Evolutionary conservation across 2,888 invertebrate genomes (phyloP).

Genomic region (Baccha elongata): DNA sequence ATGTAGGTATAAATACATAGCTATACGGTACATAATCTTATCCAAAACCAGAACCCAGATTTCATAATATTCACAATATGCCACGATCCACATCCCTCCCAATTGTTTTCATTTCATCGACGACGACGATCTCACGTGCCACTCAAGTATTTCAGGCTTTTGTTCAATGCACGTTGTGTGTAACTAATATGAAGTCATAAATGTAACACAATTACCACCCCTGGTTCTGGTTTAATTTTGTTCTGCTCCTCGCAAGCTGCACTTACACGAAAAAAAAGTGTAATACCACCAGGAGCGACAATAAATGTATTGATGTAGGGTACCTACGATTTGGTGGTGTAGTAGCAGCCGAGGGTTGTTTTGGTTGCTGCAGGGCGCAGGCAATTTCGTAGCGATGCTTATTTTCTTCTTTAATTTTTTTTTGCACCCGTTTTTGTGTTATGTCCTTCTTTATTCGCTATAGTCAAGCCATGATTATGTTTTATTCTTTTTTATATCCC

Average conservation of each 20-base stretch:
- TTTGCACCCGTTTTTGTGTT: constrained; percentile 28
- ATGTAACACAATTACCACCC: constrained; percentile 73
- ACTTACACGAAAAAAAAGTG: constrained; percentile 26
- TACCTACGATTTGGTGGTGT: constrained; percentile 22
- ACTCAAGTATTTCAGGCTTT: constrained; percentile 54
- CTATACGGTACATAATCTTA: too few species aligned
- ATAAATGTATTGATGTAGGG: too few species aligned
- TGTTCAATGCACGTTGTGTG: constrained; percentile 64
- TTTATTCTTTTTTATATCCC: constrained; percentile 33
- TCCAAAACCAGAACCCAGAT: constrained; percentile 34
- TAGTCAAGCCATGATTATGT: constrained; percentile 54
- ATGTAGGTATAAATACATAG: neutral
- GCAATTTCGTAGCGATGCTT: constrained; percentile 29
- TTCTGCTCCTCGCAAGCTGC: constrained; percentile 53
- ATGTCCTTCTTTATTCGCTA: constrained; percentile 59
- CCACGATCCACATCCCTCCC: constrained; percentile 58
- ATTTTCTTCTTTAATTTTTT: constrained; percentile 1
- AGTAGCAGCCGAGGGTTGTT: constrained; percentile 15
- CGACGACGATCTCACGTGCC: constrained; percentile 68
- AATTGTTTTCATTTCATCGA: constrained; percentile 11
- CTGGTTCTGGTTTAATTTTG: constrained; percentile 18
- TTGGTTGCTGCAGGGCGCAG: neutral
- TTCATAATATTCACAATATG: constrained; percentile 27
- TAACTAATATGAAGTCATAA: constrained; percentile 72
- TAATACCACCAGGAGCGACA: constrained; percentile 19